Percentiles rank a stretch among this genome's conserved stretches.
phyloP scores from a whole-genome alignment of 2,113 vertebrate species.

The Lanius ludovicianus region DNA sequence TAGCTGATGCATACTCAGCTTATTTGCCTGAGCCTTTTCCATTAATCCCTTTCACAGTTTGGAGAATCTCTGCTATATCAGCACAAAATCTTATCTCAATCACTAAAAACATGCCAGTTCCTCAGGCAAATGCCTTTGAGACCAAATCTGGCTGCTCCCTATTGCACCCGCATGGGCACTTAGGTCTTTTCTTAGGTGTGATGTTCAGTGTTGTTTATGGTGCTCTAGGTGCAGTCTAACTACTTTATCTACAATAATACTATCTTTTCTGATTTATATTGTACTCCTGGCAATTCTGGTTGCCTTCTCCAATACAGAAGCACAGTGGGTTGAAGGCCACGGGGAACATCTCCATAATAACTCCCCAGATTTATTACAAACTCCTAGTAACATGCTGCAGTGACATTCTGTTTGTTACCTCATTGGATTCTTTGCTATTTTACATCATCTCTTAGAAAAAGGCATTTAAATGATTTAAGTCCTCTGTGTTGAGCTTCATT shows the following conservation, averaged over 20 bases:
- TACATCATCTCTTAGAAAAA: conserved; percentile 41
- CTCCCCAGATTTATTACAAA: conserved; percentile 59
- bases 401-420: conserved; percentile 47
- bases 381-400: not conserved
- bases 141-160: not conserved
- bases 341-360: conserved; percentile 57
- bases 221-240: conserved; percentile 53
- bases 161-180: conserved; percentile 50
- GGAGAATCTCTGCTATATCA: conserved; percentile 20
- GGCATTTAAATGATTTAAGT: conserved; percentile 53
- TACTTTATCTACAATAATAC: conserved; percentile 62
- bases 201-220: conserved; percentile 58
- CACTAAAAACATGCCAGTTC: conserved; percentile 8
- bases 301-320: conserved; percentile 34
- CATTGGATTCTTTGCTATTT: conserved; percentile 32
- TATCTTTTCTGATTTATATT: conserved; percentile 64
- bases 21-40: not conserved
- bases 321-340: conserved; percentile 26
- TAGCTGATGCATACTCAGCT: not conserved
- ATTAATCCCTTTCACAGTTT: conserved; percentile 16
- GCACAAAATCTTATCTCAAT: conserved; percentile 30
- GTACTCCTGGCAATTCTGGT: conserved; percentile 42
- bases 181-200: conserved; percentile 58
- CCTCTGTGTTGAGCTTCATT: not conserved
- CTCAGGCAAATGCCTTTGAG: conserved; percentile 24